These are phyloP conservation scores for Lithophane semibrunnea DNA, from an alignment of 2,888 invertebrate species.

Conservation along the genomic window DNA sequence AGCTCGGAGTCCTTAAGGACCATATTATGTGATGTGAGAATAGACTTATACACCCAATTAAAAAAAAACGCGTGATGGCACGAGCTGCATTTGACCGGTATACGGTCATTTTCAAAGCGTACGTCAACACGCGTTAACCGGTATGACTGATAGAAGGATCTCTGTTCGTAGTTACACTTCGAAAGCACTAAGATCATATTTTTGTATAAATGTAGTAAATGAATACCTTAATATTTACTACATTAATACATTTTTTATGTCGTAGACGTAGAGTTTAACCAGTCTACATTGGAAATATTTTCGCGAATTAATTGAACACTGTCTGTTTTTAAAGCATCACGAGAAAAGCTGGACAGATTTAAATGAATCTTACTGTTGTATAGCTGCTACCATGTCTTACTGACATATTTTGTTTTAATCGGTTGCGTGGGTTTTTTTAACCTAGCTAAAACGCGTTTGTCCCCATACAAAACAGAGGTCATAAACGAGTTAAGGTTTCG, in stretches of 20 bases:
- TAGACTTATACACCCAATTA: neutral
- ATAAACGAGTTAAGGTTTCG: slow-evolving; percentile 35
- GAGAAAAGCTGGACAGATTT: slow-evolving; percentile 19
- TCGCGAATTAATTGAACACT: neutral
- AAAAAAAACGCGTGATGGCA: neutral
- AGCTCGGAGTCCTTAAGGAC: neutral
- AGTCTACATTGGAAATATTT: slow-evolving; percentile 27
- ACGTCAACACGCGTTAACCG: too few species aligned
- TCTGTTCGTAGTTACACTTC: neutral
- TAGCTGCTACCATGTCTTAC: slow-evolving; percentile 4
- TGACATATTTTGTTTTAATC: neutral
- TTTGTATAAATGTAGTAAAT: neutral
- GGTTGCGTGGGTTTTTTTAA: slow-evolving; percentile 14
- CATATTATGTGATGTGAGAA: neutral
- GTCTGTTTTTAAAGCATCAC: slow-evolving; percentile 21
- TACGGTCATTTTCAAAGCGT: neutral
- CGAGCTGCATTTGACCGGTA: neutral
- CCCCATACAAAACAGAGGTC: slow-evolving; percentile 14
- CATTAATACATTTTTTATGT: neutral
- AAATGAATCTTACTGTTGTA: neutral
- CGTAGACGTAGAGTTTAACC: slow-evolving; percentile 5
- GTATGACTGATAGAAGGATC: neutral
- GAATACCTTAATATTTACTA: too few species aligned
- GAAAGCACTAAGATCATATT: neutral
- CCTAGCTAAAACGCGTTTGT: neutral